Evolutionary conservation across 2,797 vertebrate species (phyloP).

Genomic region (Choloepus didactylus): DNA sequence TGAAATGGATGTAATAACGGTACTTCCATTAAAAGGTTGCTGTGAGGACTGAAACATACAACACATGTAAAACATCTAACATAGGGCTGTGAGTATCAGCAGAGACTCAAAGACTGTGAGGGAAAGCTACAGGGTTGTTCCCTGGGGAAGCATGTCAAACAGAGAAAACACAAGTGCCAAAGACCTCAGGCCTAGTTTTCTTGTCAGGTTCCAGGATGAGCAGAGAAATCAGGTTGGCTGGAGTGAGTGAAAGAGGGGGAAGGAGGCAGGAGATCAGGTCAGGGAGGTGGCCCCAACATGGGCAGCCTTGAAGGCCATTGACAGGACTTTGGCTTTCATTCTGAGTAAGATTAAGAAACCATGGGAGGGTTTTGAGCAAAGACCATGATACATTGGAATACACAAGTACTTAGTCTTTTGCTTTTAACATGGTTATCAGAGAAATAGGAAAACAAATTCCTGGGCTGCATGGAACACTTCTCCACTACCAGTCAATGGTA

Average conservation of each 20-base stretch:
- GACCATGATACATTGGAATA: background rate
- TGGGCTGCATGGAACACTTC: background rate
- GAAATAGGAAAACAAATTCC: background rate
- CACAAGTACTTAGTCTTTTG: background rate
- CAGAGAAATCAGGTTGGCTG: background rate
- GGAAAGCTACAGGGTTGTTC: background rate
- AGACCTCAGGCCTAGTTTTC: background rate
- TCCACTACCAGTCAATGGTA: background rate
- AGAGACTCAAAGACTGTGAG: background rate
- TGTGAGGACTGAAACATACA: background rate
- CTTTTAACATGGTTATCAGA: background rate
- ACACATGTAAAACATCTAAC: background rate
- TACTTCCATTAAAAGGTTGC: background rate
- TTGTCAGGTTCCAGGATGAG: background rate
- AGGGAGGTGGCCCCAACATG: background rate
- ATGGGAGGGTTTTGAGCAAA: background rate
- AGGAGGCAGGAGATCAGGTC: background rate
- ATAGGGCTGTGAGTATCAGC: background rate
- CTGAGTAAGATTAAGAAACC: background rate
- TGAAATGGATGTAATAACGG: background rate
- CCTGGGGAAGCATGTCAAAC: background rate
- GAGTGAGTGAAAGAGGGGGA: background rate
- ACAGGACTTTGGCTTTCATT: background rate
- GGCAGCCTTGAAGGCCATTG: background rate
- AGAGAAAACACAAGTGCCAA: background rate